phyloP scores from a whole-genome alignment of 2,797 vertebrate species.

The Sciaenops ocellatus region DNA sequence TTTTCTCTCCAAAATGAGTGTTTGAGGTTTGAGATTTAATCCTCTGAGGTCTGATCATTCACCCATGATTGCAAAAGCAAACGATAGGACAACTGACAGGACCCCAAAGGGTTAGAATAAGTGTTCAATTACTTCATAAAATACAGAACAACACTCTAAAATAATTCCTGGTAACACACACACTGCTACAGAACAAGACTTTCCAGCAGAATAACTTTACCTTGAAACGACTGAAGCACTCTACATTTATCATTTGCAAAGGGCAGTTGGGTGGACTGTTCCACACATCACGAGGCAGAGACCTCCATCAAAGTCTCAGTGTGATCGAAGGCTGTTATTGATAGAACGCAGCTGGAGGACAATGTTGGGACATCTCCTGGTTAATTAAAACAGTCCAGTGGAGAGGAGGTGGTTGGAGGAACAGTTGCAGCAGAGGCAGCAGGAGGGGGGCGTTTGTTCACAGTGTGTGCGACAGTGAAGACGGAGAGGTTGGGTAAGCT shows the following conservation, averaged over 20 bases:
- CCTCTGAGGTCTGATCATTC: no score
- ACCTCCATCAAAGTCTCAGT: conserved; percentile 58
- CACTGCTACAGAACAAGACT: not conserved
- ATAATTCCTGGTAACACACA: not conserved
- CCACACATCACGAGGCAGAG: conserved; percentile 36
- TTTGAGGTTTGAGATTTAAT: not conserved
- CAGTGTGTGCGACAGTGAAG: not conserved
- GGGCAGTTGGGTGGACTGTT: conserved; percentile 56
- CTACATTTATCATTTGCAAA: conserved; percentile 63
- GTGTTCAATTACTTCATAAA: not conserved
- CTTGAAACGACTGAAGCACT: conserved; percentile 28
- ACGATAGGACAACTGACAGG: no score
- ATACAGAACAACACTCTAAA: not conserved
- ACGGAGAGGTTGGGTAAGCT: conserved; percentile 6
- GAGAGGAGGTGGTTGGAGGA: conserved; percentile 4
- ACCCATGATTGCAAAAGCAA: no score
- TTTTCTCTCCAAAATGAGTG: not conserved
- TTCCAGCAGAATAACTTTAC: conserved; percentile 26
- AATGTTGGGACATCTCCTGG: conserved; percentile 35
- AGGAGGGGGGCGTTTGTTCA: conserved; percentile 31
- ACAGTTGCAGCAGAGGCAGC: conserved; percentile 1
- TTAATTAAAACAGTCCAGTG: conserved; percentile 57
- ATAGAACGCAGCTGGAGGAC: conserved; percentile 35
- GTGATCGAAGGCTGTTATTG: conserved; percentile 41
- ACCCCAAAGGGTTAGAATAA: not conserved